Percentiles rank a stretch among this genome's conserved stretches.
Evolutionary conservation across 2,797 vertebrate genomes (phyloP).

Genomic region (Alfaro cultratus): DNA sequence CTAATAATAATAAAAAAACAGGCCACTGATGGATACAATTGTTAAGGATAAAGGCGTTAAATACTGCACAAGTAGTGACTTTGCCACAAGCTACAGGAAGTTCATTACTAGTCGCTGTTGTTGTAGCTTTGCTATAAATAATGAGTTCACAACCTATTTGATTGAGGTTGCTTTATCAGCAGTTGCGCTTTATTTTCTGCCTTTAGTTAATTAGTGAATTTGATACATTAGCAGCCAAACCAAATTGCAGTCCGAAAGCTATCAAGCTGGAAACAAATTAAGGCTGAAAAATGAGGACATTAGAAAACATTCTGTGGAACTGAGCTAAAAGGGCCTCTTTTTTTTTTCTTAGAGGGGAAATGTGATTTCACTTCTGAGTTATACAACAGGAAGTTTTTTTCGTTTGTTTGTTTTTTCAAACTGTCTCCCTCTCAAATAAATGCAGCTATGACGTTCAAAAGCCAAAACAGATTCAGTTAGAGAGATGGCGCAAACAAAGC

Average conservation of each 20-base stretch:
- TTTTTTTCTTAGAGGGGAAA: slow-evolving; percentile 2
- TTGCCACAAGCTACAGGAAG: slow-evolving; percentile 35
- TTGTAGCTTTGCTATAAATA: slow-evolving; percentile 48
- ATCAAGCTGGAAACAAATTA: slow-evolving; percentile 57
- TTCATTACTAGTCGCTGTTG: slow-evolving; percentile 49
- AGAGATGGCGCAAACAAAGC: slow-evolving; percentile 47
- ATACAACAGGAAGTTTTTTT: slow-evolving; percentile 18
- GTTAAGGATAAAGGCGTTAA: slow-evolving; percentile 29
- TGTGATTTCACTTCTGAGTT: slow-evolving; percentile 37
- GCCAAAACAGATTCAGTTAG: slow-evolving; percentile 16
- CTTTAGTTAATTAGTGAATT: slow-evolving; percentile 65
- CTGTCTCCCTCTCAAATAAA: slow-evolving; percentile 17
- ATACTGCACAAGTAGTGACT: slow-evolving; percentile 35
- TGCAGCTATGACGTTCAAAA: slow-evolving; percentile 11
- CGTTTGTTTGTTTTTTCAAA: not conserved
- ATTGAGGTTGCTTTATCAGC: slow-evolving; percentile 54
- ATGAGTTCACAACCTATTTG: slow-evolving; percentile 58
- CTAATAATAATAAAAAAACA: slow-evolving; percentile 1
- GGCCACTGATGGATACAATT: slow-evolving; percentile 14
- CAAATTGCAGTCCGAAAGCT: slow-evolving; percentile 63
- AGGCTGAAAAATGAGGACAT: slow-evolving; percentile 55
- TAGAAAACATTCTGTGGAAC: slow-evolving; percentile 37
- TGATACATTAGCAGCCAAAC: slow-evolving; percentile 62
- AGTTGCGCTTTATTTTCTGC: slow-evolving; percentile 55
- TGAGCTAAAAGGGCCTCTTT: slow-evolving; percentile 15